Conservation (phyloP, 2,113 vertebrate species). For the Malurus melanocephalus region DNA sequence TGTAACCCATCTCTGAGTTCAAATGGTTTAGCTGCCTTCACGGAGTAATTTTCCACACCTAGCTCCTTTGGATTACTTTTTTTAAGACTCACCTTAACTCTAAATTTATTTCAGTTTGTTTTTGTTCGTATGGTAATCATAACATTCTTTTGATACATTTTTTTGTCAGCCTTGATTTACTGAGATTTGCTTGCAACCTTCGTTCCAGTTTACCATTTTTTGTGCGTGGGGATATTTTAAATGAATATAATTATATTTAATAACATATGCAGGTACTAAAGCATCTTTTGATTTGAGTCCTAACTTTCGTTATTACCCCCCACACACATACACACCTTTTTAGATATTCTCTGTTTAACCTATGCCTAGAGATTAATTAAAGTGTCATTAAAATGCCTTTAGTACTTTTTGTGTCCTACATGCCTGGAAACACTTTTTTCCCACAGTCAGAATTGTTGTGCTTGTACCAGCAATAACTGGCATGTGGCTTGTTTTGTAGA, state of each 20-base stretch:
- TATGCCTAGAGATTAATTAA: constrained; percentile 61
- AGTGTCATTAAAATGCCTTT: constrained; percentile 64
- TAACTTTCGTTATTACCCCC: constrained; percentile 38
- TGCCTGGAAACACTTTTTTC: constrained; percentile 60
- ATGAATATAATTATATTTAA: constrained; percentile 66
- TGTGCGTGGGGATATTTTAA: constrained; percentile 46
- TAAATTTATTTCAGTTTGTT: constrained; percentile 23
- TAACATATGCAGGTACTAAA: constrained; percentile 47
- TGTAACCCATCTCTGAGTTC: background rate
- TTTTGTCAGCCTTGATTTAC: constrained; percentile 33
- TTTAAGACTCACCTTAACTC: constrained; percentile 40
- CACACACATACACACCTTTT: constrained; percentile 54
- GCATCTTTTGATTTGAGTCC: constrained; percentile 60
- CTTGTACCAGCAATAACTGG: constrained; percentile 56
- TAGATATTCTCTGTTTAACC: constrained; percentile 47
- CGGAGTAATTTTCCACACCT: constrained; percentile 37
- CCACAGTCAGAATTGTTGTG: constrained; percentile 57
- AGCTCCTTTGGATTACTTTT: constrained; percentile 16
- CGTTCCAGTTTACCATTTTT: constrained; percentile 33
- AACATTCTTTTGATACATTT: constrained; percentile 36
- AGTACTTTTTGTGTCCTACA: constrained; percentile 55
- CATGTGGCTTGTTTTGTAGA: constrained; percentile 61
- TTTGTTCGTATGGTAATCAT: constrained; percentile 18
- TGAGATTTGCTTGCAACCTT: constrained; percentile 35
- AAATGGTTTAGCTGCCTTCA: background rate